These are phyloP conservation scores for Trachops cirrhosus DNA, from an alignment of 2,797 vertebrate genomes.

Conservation along the genomic window DNA sequence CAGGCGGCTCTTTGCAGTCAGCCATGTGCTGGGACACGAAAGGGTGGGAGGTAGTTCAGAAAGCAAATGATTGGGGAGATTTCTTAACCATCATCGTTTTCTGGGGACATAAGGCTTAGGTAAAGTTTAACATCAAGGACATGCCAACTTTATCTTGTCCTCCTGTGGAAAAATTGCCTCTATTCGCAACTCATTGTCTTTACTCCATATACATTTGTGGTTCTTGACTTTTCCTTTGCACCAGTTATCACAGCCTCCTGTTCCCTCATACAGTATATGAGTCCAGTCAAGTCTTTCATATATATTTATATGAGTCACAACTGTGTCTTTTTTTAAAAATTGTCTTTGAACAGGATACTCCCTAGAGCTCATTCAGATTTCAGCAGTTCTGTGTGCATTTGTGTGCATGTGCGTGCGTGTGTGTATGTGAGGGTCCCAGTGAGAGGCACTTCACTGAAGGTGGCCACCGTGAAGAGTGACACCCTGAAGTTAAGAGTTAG, in stretches of 20 bases:
- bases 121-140: background rate
- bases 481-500: background rate
- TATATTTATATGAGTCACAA: background rate
- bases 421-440: background rate
- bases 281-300: background rate
- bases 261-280: background rate
- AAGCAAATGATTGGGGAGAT: background rate
- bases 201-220: background rate
- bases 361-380: background rate
- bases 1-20: background rate
- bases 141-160: background rate
- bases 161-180: background rate
- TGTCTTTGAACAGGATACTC: background rate
- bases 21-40: background rate
- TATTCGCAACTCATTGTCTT: constrained; percentile 2
- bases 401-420: background rate
- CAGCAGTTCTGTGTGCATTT: background rate
- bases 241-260: background rate
- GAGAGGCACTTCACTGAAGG: background rate
- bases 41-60: background rate
- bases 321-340: background rate
- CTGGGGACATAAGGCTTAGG: background rate
- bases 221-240: background rate
- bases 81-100: background rate
- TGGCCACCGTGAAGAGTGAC: background rate